Conservation (phyloP, 2,113 vertebrate species). For the Siphamia tubifer region DNA sequence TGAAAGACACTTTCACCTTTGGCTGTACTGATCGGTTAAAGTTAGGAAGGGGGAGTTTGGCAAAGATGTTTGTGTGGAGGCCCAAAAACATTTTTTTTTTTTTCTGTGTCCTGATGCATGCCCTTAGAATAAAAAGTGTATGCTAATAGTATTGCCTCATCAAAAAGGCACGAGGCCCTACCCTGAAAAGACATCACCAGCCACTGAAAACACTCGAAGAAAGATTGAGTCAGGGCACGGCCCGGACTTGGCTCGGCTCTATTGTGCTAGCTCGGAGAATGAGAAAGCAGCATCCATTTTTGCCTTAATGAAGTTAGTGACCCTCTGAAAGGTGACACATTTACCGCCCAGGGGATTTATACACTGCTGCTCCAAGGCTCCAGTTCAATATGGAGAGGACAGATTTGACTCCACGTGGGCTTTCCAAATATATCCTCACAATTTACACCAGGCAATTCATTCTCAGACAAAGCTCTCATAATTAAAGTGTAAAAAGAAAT, state of each 20-base stretch:
- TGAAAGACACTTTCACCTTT: constrained; percentile 78
- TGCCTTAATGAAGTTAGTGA: constrained; percentile 85
- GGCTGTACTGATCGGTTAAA: constrained; percentile 68
- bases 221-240: constrained; percentile 57
- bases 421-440: constrained; percentile 66
- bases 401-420: constrained; percentile 67
- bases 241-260: constrained; percentile 51
- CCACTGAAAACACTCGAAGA: constrained; percentile 55
- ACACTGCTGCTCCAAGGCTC: constrained; percentile 75
- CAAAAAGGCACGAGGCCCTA: constrained; percentile 43
- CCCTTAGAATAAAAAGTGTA: constrained; percentile 39
- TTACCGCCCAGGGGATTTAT: constrained; percentile 82
- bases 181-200: constrained; percentile 57
- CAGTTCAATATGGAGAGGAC: constrained; percentile 73
- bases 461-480: constrained; percentile 52
- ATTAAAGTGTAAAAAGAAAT: constrained; percentile 70
- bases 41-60: background rate
- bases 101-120: background rate
- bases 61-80: background rate
- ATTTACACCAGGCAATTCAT: constrained; percentile 57
- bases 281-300: constrained; percentile 77
- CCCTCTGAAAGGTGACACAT: constrained; percentile 84
- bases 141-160: constrained; percentile 59
- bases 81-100: background rate
- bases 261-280: constrained; percentile 71